Conservation (phyloP, 2,113 vertebrate species). For the Aphyosemion australe region DNA sequence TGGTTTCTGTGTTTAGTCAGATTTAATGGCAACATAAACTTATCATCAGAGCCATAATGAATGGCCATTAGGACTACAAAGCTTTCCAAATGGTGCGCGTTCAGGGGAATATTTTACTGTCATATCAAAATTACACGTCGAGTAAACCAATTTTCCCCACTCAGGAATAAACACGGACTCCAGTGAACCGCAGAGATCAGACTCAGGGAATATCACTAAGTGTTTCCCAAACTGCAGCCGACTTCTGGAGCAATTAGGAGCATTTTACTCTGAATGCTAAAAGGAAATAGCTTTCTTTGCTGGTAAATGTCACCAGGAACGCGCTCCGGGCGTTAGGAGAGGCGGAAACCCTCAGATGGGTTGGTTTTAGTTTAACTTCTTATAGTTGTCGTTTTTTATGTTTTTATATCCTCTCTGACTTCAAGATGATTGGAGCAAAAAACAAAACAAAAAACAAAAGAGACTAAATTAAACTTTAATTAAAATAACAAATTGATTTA, state of each 20-base stretch:
- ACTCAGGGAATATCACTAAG: constrained; percentile 82
- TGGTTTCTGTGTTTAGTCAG: constrained; percentile 78
- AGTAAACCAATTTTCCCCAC: constrained; percentile 83
- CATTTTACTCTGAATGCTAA: constrained; percentile 81
- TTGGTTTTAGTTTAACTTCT: not conserved
- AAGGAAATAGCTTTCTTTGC: constrained; percentile 90
- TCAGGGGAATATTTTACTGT: constrained; percentile 83
- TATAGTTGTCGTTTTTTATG: no score
- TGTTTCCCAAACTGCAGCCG: constrained; percentile 84
- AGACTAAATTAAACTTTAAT: no score
- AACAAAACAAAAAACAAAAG: no score
- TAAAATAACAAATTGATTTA: no score
- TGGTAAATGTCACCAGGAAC: constrained; percentile 87
- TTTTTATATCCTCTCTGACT: no score
- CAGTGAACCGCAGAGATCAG: constrained; percentile 78
- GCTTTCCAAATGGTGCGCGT: constrained; percentile 61
- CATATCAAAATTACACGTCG: constrained; percentile 77
- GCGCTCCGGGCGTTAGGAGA: constrained; percentile 80
- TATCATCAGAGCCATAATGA: constrained; percentile 80
- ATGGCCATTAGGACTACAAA: constrained; percentile 81
- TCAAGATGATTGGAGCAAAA: no score
- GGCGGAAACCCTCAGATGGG: constrained; percentile 57
- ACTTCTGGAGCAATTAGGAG: constrained; percentile 87
- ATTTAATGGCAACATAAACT: constrained; percentile 73
- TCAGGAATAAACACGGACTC: constrained; percentile 84